Evolutionary conservation across 2,888 invertebrate genomes (phyloP).

Genomic region (Sisyra nigra): DNA sequence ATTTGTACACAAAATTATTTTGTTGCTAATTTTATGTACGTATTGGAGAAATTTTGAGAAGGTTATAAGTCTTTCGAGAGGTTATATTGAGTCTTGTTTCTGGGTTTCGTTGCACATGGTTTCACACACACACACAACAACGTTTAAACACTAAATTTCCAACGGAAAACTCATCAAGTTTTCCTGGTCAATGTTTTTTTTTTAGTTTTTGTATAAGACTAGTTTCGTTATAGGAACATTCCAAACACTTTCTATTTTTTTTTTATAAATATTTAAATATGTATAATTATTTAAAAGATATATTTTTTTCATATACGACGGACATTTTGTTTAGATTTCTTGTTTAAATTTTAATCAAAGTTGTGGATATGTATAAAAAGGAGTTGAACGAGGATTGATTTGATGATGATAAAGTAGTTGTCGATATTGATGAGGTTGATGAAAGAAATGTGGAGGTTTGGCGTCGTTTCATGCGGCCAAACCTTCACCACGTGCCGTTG

Average conservation of each 20-base stretch:
- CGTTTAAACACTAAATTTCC: background rate
- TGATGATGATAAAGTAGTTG: slow-evolving; percentile 1
- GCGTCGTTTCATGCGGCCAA: slow-evolving; percentile 43
- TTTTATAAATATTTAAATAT: slow-evolving; percentile 6
- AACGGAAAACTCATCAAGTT: slow-evolving; percentile 6
- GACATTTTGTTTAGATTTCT: background rate
- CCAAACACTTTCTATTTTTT: slow-evolving; percentile 15
- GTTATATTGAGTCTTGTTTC: background rate
- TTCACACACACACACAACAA: background rate
- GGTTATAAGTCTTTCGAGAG: background rate
- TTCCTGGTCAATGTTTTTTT: slow-evolving; percentile 8
- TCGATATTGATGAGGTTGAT: slow-evolving; percentile 1
- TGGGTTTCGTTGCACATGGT: too few species aligned
- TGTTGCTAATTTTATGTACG: too few species aligned
- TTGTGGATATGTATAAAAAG: slow-evolving; percentile 11
- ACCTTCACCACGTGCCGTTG: slow-evolving; percentile 52
- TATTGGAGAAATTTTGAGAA: background rate
- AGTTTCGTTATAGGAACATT: slow-evolving; percentile 36
- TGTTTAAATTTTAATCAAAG: slow-evolving; percentile 6
- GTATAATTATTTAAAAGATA: slow-evolving; percentile 5
- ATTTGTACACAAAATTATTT: too few species aligned
- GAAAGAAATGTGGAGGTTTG: slow-evolving; percentile 7
- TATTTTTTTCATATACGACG: slow-evolving; percentile 2
- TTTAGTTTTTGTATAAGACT: slow-evolving; percentile 19
- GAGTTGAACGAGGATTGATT: slow-evolving; percentile 4